A percentile compares a stretch with the other conserved stretches of the same genome.
phyloP scores from a whole-genome alignment of 2,888 invertebrate species.

The Thalpophila matura region DNA sequence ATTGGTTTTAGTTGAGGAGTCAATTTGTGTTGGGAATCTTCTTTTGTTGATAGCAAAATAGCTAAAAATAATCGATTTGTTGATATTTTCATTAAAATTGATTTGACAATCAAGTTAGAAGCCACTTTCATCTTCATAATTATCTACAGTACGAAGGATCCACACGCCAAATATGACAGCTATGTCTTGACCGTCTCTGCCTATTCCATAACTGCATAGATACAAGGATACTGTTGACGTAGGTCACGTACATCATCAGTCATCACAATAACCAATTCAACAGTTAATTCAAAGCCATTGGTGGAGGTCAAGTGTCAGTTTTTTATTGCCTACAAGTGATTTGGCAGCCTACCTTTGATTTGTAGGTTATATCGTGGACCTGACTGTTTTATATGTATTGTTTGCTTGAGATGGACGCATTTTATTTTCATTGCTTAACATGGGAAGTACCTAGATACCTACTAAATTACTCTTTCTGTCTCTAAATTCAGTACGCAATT shows the following conservation, averaged over 20 bases:
- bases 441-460: no score
- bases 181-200: neutral
- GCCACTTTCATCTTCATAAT: neutral
- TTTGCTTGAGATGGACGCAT: no score
- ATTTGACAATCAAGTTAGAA: neutral
- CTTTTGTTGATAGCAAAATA: no score
- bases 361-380: neutral
- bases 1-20: neutral
- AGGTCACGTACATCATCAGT: conserved; percentile 27
- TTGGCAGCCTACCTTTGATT: neutral
- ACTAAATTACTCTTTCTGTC: no score
- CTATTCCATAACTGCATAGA: conserved; percentile 6
- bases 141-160: neutral
- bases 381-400: no score
- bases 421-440: no score
- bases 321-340: neutral
- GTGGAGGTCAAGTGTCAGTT: conserved; percentile 25
- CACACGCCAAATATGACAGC: neutral
- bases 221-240: conserved; percentile 27
- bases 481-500: no score
- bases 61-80: no score
- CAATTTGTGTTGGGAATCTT: no score
- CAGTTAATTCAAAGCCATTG: conserved; percentile 40
- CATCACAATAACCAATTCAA: conserved; percentile 44
- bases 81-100: neutral